A percentile compares a stretch with the other conserved stretches of the same genome.
phyloP scores from a whole-genome alignment of 2,888 invertebrate genomes.

The Mactromeris polynyma region DNA sequence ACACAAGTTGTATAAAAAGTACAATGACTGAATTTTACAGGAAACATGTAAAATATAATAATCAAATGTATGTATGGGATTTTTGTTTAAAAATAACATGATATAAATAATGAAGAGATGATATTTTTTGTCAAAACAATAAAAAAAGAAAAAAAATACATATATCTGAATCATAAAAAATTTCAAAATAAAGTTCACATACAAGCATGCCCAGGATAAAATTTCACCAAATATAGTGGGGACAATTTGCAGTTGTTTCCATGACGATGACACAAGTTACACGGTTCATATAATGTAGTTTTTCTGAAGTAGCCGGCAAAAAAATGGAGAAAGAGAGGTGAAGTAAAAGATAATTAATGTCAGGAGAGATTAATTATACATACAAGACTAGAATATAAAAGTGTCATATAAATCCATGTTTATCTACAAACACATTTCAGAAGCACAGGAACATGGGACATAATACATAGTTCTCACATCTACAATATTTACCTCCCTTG shows the following conservation, averaged over 20 bases:
- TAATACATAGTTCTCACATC: too few species aligned
- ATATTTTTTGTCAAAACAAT: not conserved
- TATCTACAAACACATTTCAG: too few species aligned
- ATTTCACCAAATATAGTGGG: not conserved
- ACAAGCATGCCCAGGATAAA: not conserved
- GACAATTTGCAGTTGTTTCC: not conserved
- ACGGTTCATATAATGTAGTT: not conserved
- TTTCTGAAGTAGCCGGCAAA: not conserved
- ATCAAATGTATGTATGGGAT: constrained; percentile 67
- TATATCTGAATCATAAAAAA: not conserved
- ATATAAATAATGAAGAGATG: constrained; percentile 63
- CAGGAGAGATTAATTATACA: too few species aligned
- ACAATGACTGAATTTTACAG: constrained; percentile 47
- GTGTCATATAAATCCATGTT: too few species aligned
- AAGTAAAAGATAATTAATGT: not conserved
- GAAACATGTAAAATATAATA: constrained; percentile 53
- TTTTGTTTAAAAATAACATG: constrained; percentile 67
- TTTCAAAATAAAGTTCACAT: not conserved
- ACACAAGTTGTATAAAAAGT: constrained; percentile 51
- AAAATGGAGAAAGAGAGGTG: not conserved
- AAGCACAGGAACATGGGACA: too few species aligned
- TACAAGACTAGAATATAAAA: too few species aligned
- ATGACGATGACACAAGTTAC: not conserved
- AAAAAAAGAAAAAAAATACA: constrained; percentile 5
- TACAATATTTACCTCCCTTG: too few species aligned